phyloP scores from a whole-genome alignment of 2,797 vertebrate genomes.

The Gymnothorax javanicus region DNA sequence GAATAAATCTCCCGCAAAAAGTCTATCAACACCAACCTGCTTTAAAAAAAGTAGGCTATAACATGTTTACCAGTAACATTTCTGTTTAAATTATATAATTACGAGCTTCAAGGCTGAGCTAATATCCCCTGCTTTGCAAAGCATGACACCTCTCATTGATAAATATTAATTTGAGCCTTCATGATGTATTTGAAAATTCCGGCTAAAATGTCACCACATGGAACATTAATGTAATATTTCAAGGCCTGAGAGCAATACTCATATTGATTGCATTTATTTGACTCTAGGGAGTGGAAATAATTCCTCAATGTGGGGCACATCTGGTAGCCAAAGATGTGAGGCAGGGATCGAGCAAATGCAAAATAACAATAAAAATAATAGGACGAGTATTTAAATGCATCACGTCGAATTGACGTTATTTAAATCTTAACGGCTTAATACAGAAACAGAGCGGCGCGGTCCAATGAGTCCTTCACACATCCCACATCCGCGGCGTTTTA shows the following conservation, averaged over 20 bases:
- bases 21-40: background rate
- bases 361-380: conserved; percentile 96
- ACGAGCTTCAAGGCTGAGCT: conserved; percentile 82
- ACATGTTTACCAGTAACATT: conserved; percentile 42
- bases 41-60: conserved; percentile 14
- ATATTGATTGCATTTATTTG: conserved; percentile 99
- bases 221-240: conserved; percentile 99
- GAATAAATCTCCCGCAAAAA: conserved; percentile 9
- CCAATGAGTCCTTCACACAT: conserved; percentile 63
- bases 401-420: conserved; percentile 69
- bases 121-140: conserved; percentile 98
- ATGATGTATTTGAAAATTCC: conserved; percentile 99
- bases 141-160: conserved; percentile 99
- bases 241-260: conserved; percentile 99
- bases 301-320: conserved; percentile 99
- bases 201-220: conserved; percentile 99
- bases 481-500: conserved; percentile 68
- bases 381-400: conserved; percentile 82
- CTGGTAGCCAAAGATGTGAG: conserved; percentile 99
- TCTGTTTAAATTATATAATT: conserved; percentile 72
- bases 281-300: conserved; percentile 99
- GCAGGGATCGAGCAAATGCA: conserved; percentile 94
- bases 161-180: conserved; percentile 99
- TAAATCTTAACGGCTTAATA: conserved; percentile 77
- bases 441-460: conserved; percentile 70